Percentiles rank a stretch among this genome's conserved stretches.
Evolutionary conservation across 2,113 vertebrate species (phyloP).

Genomic region (Caracal caracal): DNA sequence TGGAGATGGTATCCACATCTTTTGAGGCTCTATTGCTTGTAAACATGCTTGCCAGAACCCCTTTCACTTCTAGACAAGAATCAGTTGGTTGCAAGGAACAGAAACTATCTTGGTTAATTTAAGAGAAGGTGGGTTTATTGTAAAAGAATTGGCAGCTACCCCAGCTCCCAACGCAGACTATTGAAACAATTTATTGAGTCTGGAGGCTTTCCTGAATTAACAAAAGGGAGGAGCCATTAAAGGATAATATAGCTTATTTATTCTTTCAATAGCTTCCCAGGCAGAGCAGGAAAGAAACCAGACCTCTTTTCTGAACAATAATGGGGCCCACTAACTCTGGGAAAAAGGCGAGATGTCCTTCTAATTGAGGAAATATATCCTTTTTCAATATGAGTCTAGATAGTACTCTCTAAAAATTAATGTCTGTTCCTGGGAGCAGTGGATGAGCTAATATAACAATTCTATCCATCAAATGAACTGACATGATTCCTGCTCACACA

Average conservation of each 20-base stretch:
- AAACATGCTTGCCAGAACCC: not conserved
- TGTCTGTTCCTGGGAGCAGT: conserved; percentile 48
- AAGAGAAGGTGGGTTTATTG: conserved; percentile 24
- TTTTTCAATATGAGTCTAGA: conserved; percentile 61
- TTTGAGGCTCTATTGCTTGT: not conserved
- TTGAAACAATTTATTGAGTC: conserved; percentile 65
- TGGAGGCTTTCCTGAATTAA: conserved; percentile 77
- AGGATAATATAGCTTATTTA: conserved; percentile 69
- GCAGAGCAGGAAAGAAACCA: conserved; percentile 78
- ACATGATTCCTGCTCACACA: conserved; percentile 44
- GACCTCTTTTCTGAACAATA: conserved; percentile 69
- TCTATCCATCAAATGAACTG: conserved; percentile 56
- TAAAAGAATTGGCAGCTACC: not conserved
- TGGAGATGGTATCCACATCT: not conserved
- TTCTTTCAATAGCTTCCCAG: conserved; percentile 70
- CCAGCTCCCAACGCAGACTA: not conserved
- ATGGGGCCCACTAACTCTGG: conserved; percentile 52
- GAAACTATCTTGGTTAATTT: conserved; percentile 1
- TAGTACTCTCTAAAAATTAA: conserved; percentile 64
- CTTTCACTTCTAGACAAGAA: conserved; percentile 15
- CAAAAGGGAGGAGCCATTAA: conserved; percentile 64
- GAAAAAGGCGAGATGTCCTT: conserved; percentile 43
- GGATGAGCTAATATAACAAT: conserved; percentile 17
- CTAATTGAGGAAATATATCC: conserved; percentile 80
- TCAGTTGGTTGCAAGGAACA: not conserved